Conservation (phyloP, 1,140 invertebrate genomes). For the Trachymyrmex cornetzi region DNA sequence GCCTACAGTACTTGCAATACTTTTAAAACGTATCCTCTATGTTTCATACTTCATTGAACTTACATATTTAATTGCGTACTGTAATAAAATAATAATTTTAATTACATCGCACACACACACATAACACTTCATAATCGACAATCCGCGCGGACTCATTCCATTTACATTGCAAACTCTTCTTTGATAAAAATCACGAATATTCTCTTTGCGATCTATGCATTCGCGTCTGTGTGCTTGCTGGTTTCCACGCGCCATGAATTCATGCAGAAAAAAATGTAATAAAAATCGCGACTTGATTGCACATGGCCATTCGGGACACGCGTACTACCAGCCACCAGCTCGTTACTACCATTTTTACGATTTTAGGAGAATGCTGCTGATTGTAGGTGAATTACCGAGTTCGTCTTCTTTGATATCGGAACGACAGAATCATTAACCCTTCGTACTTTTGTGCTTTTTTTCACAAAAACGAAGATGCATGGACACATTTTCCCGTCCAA, state of each 20-base stretch:
- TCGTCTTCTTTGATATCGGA: conserved; percentile 24
- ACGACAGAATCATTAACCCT: conserved; percentile 14
- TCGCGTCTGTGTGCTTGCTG: neutral
- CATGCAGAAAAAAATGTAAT: conserved; percentile 53
- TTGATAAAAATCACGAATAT: conserved; percentile 59
- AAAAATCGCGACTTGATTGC: conserved; percentile 62
- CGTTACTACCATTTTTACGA: conserved; percentile 51
- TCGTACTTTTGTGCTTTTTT: neutral
- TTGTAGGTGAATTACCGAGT: conserved; percentile 25
- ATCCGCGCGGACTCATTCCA: conserved; percentile 28
- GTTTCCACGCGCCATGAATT: conserved; percentile 24
- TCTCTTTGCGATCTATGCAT: conserved; percentile 12
- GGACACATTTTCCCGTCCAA: neutral
- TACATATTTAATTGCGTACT: neutral
- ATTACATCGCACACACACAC: conserved; percentile 24
- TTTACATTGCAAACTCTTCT: conserved; percentile 48
- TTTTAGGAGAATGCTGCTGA: conserved; percentile 47
- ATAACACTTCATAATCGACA: conserved; percentile 12
- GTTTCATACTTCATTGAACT: conserved; percentile 15
- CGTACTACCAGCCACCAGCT: conserved; percentile 13
- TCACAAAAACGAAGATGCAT: neutral
- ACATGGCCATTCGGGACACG: conserved; percentile 45
- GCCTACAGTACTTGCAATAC: neutral
- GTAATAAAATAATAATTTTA: conserved; percentile 46
- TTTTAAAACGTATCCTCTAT: neutral